Percentiles rank a stretch among this genome's conserved stretches.
Conservation (phyloP, 2,797 vertebrate genomes). For the Poecilia velifera region DNA sequence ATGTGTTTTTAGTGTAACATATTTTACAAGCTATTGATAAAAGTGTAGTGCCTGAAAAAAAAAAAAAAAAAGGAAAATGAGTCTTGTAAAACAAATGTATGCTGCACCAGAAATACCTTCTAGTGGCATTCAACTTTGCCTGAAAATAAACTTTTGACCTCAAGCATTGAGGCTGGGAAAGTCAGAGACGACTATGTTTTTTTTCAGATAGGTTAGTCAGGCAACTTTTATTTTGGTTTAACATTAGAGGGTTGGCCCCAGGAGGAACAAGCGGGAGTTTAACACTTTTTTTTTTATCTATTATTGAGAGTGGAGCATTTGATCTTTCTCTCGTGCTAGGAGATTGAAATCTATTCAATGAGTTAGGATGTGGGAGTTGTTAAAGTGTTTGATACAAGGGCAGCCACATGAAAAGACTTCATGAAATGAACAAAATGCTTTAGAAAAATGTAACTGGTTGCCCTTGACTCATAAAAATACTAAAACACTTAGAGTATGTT, state of each 20-base stretch:
- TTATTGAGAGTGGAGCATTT: constrained; percentile 3
- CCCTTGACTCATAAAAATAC: constrained; percentile 10
- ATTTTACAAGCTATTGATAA: background rate
- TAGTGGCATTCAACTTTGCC: background rate
- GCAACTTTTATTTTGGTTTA: background rate
- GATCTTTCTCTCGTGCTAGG: constrained; percentile 1
- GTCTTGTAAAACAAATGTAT: background rate
- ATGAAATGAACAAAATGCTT: constrained; percentile 18
- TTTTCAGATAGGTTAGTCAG: background rate
- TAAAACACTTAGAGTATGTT: constrained; percentile 11
- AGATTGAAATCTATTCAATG: constrained; percentile 3
- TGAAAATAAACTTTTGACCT: background rate
- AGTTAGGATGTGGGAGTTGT: constrained; percentile 2
- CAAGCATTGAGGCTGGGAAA: background rate
- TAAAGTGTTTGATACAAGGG: background rate
- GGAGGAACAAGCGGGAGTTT: background rate
- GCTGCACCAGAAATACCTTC: background rate
- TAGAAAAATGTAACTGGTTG: constrained; percentile 7
- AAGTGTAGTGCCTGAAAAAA: background rate
- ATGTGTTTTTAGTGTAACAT: background rate
- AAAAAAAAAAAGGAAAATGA: too few relatives aligned
- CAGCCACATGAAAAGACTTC: constrained; percentile 17
- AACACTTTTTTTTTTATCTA: background rate
- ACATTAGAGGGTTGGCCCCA: background rate
- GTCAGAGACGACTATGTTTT: background rate